Evolutionary conservation across 2,888 invertebrate genomes (phyloP), one percentile per base, ranked within the genome.

Genomic region (Dysmachus trigonus): DNA sequence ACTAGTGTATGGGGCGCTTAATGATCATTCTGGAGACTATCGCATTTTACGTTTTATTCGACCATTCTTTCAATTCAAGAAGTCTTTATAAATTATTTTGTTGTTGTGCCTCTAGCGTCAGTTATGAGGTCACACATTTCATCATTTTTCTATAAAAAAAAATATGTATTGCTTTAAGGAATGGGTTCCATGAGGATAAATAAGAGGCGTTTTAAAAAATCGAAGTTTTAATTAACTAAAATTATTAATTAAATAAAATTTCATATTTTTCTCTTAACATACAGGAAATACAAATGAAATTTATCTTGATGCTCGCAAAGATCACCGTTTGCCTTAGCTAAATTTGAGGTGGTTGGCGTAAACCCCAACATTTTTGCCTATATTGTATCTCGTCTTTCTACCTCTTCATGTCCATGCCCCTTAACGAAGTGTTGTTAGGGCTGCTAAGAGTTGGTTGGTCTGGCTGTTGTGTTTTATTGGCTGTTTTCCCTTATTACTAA

Each of bases 211-310:
- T 83, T 83, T 51, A 72, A 83, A 83, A 83, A 82, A 38, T 83
- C 18, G 83, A 83, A 83, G 27, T 72, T 83, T 83, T 72, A 83
- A 72, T 83, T 72, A 83, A 71, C 72, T 72, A 83, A 83, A 83
- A 72, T 53, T 82, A 83, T 71, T 83, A 72, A 83, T 83, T 71
- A 83, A 83, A 83, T 83, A 83, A 83, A 83, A 83, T 72, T 83
- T 83, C 83, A 83, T 22, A 22, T 71, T 83, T 71, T 83, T 83
- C 27, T 38, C 72, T 83, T 83, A 83, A 72, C 72, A 41, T 72
- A 72, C 53, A 83, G 72, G 38, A 83, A 72, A 83, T 72, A 72
- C 38, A 72, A 77, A 77, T 27, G 18, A 62, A 62, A 18, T 62
- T 82, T 82, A 33, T 62, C 7, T 62, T 62, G 62, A 62, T 27